A percentile compares a stretch with the other conserved stretches of the same genome.
phyloP scores from a whole-genome alignment of 2,888 invertebrate genomes.

The Ectemnius cavifrons region DNA sequence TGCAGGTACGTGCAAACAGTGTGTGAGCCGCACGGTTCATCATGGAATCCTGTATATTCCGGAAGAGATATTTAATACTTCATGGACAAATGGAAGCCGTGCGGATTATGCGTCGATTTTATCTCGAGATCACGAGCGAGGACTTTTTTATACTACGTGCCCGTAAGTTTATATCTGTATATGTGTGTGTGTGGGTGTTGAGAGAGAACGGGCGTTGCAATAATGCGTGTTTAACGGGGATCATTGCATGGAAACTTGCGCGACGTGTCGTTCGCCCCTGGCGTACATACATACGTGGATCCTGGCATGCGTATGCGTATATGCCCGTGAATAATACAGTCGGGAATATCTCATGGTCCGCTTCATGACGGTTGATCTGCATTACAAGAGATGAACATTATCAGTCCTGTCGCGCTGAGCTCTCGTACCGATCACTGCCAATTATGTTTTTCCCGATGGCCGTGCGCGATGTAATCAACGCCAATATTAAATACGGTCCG shows the following conservation, averaged over 20 bases:
- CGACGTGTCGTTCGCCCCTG: too few species aligned
- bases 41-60: conserved; percentile 10
- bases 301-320: too few species aligned
- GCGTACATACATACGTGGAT: too few species aligned
- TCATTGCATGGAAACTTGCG: too few species aligned
- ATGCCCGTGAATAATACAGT: conserved; percentile 13
- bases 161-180: too few species aligned
- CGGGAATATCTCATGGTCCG: conserved; percentile 24
- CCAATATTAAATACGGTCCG: too few species aligned
- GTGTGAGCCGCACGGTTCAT: not conserved
- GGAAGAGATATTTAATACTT: conserved; percentile 45
- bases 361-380: not conserved
- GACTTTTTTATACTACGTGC: conserved; percentile 39
- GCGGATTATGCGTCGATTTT: conserved; percentile 50
- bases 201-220: not conserved
- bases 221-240: conserved; percentile 9
- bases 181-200: not conserved
- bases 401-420: too few species aligned
- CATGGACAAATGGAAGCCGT: conserved; percentile 35
- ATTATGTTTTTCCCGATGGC: too few species aligned
- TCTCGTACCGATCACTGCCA: too few species aligned
- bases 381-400: not conserved
- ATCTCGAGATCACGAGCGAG: conserved; percentile 41
- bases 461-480: too few species aligned
- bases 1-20: not conserved